Evolutionary conservation across 2,113 vertebrate species (phyloP), one percentile per base, ranked within the genome.

Genomic region (Butastur rufipennis): DNA sequence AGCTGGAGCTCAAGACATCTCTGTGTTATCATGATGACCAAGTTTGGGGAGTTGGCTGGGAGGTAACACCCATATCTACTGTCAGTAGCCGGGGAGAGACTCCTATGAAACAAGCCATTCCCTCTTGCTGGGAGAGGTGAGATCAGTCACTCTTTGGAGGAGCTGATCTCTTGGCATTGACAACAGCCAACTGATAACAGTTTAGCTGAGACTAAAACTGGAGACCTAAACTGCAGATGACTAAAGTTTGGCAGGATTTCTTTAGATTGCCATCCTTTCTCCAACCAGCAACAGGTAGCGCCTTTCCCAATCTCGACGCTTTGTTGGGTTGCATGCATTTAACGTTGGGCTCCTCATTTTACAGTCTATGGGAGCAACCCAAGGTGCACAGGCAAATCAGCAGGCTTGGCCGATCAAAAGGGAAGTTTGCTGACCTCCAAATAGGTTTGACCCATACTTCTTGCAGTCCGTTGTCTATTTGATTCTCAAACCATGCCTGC

Each of bases 241-340:
- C 36, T 84, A 22, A 85, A 90, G 10, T 26, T n/a, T 43, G 31
- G 13, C 10, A 4, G 53, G 53, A 38, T 34, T 55, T 6, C 25
- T 85, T 86, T 47, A 32, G 70, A 38, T 47, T 63, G 19, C 50
- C 16, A 12, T 63, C 47, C 18, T 59, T 77, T 74, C 53, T 47
- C 40, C 52, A 47, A 10, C 14, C 38, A 65, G 71, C 56, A 67
- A 42, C 7, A 6, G 20, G 18, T n/a, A 55, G 47, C 8, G 2
- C 34, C 27, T 74, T 22, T 90, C 71, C 48, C 2, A 2, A 16
- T 32, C 50, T 66, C 4, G 2, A 13, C 0, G 1, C 59, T 65
- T 86, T 48, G 16, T n/a, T 70, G 59, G 7, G 13, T 71, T 4
- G 2, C 0, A 0, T 25, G 20, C 21, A 18, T 56, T 88, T 65